phyloP scores from a whole-genome alignment of 2,113 vertebrate species.

The Ancistrus triradiatus region DNA sequence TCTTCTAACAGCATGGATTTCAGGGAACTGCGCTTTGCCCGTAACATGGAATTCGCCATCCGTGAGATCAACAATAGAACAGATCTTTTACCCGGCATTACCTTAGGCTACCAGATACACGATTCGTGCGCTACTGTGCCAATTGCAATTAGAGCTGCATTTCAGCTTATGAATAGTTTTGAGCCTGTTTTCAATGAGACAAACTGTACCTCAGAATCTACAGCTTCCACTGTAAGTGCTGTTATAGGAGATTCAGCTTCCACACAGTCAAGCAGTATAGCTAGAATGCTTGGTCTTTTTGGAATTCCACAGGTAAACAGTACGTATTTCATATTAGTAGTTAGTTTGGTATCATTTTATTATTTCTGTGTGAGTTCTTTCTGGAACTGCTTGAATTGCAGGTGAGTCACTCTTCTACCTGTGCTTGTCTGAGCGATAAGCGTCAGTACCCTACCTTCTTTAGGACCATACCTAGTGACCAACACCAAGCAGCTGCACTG shows the following conservation, averaged over 20 bases:
- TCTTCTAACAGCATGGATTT: slow-evolving; percentile 51
- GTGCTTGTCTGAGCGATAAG: slow-evolving; percentile 65
- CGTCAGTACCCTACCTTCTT: slow-evolving; percentile 60
- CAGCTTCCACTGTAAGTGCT: slow-evolving; percentile 39
- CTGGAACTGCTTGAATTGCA: slow-evolving; percentile 29
- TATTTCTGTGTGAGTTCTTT: no score
- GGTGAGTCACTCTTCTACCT: slow-evolving; percentile 71
- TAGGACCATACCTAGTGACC: slow-evolving; percentile 68
- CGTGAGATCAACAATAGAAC: slow-evolving; percentile 66
- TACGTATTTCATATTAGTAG: neutral
- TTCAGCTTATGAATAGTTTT: slow-evolving; percentile 54
- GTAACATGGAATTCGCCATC: slow-evolving; percentile 60
- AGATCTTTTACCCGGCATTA: slow-evolving; percentile 53
- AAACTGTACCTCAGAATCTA: slow-evolving; percentile 34
- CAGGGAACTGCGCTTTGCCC: slow-evolving; percentile 57
- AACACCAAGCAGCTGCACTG: slow-evolving; percentile 62
- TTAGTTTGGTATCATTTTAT: no score
- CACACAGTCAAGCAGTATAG: slow-evolving; percentile 60
- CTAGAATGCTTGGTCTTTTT: slow-evolving; percentile 53
- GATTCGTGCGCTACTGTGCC: slow-evolving; percentile 59
- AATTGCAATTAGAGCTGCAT: slow-evolving; percentile 45
- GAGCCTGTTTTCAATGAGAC: slow-evolving; percentile 24
- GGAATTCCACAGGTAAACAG: slow-evolving; percentile 60
- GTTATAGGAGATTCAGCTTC: slow-evolving; percentile 63
- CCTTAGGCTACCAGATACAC: slow-evolving; percentile 59